Conservation (phyloP, 2,797 vertebrate genomes). For the Enteromius afrohamiltoni region DNA sequence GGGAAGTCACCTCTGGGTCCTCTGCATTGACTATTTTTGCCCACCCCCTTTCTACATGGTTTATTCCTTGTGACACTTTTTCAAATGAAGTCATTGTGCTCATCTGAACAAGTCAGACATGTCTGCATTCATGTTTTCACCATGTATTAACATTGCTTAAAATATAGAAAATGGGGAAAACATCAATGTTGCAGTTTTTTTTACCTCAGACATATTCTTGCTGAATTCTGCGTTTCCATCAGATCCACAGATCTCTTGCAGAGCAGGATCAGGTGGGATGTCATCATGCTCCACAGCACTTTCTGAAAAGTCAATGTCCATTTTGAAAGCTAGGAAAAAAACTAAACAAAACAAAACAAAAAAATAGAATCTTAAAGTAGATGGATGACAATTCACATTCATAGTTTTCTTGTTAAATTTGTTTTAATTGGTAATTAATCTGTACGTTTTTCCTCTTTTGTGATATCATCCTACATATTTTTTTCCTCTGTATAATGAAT, state of each 20-base stretch:
- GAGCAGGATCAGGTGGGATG: slow-evolving; percentile 78
- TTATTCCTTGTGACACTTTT: slow-evolving; percentile 79
- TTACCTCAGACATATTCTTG: slow-evolving; percentile 84
- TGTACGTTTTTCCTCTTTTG: neutral
- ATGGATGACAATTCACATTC: neutral
- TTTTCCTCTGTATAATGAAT: neutral
- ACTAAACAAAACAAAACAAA: too few species aligned
- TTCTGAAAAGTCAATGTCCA: slow-evolving; percentile 90
- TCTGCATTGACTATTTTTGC: slow-evolving; percentile 86
- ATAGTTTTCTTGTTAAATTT: neutral
- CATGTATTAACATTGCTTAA: neutral
- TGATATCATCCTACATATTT: neutral
- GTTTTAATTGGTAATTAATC: neutral
- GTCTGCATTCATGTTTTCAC: neutral
- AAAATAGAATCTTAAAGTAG: neutral
- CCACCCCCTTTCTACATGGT: slow-evolving; percentile 92
- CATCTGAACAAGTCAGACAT: slow-evolving; percentile 73
- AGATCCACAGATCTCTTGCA: slow-evolving; percentile 72
- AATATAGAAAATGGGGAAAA: neutral
- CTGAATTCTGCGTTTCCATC: slow-evolving; percentile 77
- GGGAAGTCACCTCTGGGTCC: slow-evolving; percentile 87
- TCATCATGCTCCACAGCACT: slow-evolving; percentile 79
- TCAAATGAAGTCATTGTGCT: slow-evolving; percentile 82
- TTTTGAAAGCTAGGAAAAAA: slow-evolving; percentile 62
- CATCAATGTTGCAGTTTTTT: neutral